Evolutionary conservation across 2,113 vertebrate genomes (phyloP), one percentile per base, ranked within the genome.

Genomic region (Pachycephala philippinensis): DNA sequence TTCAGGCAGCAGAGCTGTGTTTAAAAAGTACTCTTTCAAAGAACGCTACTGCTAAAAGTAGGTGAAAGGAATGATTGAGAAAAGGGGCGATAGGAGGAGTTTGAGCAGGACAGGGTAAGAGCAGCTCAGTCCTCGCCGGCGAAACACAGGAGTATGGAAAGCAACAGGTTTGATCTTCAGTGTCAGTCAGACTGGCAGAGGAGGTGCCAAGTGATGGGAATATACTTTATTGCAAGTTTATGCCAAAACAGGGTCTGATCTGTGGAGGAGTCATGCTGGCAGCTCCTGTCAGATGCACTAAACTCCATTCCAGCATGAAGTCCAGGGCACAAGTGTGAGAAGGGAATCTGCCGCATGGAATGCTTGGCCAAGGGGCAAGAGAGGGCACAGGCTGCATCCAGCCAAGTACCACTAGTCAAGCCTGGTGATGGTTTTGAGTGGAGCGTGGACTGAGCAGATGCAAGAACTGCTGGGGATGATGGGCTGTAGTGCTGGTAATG

Each of bases 81-180:
- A 56, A 60, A 68, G 61, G 13, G 47, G 19, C 0, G 1, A 27
- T 3, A 20, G 42, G 19, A 74, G 11, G 33, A 47, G 15, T 44
- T 35, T 59, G 59, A 50, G 37, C 37, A 24, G 63, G 49, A 27
- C 61, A 11, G 57, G 12, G 13, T 37, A 20, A 16, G 63, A 59
- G 64, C 31, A 70, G 31, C 76, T 61, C 45, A 42, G 47, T 66
- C 49, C 47, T 59, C 33, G 8, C 33, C 74, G 54, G 33, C 1
- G 0, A 13, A 45, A 13, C 5, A 1, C 24, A 26, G 39, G 23
- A 10, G 42, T 4, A 0, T 13, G 47, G 47, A 37, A 53, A 50
- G 71, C 54, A 26, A 60, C 35, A 64, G 52, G 19, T 71, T 76
- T 37, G 65, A 37, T 66, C 60, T 42, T 20, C 35, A 15, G 11